Base-by-base conservation (phyloP, 2,797 vertebrate genomes). In the Spatula versicolor region DNA sequence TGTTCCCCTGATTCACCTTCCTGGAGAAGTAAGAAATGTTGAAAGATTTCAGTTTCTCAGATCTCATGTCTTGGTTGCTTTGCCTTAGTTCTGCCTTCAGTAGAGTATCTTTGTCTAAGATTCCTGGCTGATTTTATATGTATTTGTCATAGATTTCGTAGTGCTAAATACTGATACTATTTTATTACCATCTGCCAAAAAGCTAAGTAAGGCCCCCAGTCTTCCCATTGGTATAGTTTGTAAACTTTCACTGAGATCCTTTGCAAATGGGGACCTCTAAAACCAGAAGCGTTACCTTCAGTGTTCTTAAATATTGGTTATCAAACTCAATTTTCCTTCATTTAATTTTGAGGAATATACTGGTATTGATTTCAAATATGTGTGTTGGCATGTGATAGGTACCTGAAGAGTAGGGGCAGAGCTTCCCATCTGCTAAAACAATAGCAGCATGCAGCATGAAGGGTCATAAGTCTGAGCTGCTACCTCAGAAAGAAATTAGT, bases 81-180 rank as follows among this genome's bases (percentile, higher is more conserved):
- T 94, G 85, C 89, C 63, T 86, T 91, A 50, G 58, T 79, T 85
- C 64, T 90, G 66, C 54, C n/a, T 88, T 90, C 82, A 35, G 52
- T 60, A 69, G 58, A 37, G 17, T 30, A 3, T 60, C 45, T 81
- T 64, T 59, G 13, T 55, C 73, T 33, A 86, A 92, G 52, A 52
- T 67, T 66, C 37, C 43, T 87, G 71, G 37, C 48, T 86, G 67
- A 75, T 50, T 72, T 87, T 63, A 59, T 76, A 59, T 4, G 2
- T 76, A 20, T 89, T 67, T 95, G 46, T 78, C 77, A 41, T 28
- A 74, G 28, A 68, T 13, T 48, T 88, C 5, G 7, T 52, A 75
- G 72, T 35, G 23, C 54, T 79, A n/a, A 68, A 45, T 25, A 9
- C 59, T n/a, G 60, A 14, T 76, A 39, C 26, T 83, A 7, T n/a